Conservation (phyloP, 37 sponge, comb jelly and placozoan genomes). For the Halichondria panicea region DNA sequence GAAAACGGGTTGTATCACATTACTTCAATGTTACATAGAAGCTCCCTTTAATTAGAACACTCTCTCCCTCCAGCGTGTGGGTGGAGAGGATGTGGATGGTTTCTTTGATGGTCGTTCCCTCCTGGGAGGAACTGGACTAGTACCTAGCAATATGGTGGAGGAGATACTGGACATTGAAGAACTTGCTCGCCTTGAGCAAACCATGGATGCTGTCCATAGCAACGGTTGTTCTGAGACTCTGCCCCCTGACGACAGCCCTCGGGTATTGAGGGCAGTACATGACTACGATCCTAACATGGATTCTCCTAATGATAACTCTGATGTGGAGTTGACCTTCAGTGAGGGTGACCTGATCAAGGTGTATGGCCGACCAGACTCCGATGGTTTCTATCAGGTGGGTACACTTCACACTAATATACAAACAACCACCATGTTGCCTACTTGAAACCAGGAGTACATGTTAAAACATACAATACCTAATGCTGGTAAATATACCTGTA, state of each 20-base stretch:
- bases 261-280: slow-evolving; percentile 34
- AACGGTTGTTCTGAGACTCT: not conserved
- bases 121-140: slow-evolving; percentile 24
- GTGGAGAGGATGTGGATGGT: slow-evolving; percentile 43
- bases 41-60: no score
- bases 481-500: no score
- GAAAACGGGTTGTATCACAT: no score
- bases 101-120: slow-evolving; percentile 34
- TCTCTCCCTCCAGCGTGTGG: slow-evolving; percentile 8
- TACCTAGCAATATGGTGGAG: slow-evolving; percentile 59
- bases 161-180: slow-evolving; percentile 28
- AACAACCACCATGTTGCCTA: no score
- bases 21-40: no score
- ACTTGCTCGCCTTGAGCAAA: slow-evolving; percentile 4
- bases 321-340: slow-evolving; percentile 32
- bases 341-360: slow-evolving; percentile 55
- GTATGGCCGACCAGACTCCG: slow-evolving; percentile 36
- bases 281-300: slow-evolving; percentile 47
- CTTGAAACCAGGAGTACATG: no score
- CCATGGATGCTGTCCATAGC: not conserved
- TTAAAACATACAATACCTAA: no score
- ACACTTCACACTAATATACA: no score
- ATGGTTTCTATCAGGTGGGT: slow-evolving; percentile 57
- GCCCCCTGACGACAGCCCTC: no score
- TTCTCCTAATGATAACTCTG: slow-evolving; percentile 46